phyloP scores from a whole-genome alignment of 1,140 invertebrate species.

The Grapholita molesta region DNA sequence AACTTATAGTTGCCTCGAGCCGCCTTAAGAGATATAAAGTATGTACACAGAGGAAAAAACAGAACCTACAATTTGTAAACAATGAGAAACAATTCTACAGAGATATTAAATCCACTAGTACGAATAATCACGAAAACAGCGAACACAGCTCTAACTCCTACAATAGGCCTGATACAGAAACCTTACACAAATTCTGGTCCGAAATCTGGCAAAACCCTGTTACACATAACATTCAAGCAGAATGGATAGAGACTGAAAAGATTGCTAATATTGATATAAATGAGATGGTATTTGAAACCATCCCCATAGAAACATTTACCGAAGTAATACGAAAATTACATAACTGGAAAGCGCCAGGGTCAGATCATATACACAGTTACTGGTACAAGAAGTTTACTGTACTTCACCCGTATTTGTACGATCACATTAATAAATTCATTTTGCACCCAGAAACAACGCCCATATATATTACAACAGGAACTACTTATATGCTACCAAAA shows the following conservation, averaged over 20 bases:
- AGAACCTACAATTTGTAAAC: constrained; percentile 27
- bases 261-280: background rate
- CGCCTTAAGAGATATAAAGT: constrained; percentile 23
- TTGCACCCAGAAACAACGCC: constrained; percentile 17
- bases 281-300: constrained; percentile 24
- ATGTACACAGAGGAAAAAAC: constrained; percentile 26
- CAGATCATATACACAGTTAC: background rate
- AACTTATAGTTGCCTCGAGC: constrained; percentile 19
- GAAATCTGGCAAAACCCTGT: constrained; percentile 26
- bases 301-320: constrained; percentile 20
- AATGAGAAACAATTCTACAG: constrained; percentile 36
- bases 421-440: constrained; percentile 22
- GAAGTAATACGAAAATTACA: constrained; percentile 24
- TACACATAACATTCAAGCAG: constrained; percentile 22
- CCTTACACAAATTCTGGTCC: constrained; percentile 24
- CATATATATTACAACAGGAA: constrained; percentile 20
- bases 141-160: too few species aligned
- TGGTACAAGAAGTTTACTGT: constrained; percentile 27
- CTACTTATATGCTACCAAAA: constrained; percentile 31
- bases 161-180: background rate
- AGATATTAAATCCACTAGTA: background rate
- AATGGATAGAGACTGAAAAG: constrained; percentile 26
- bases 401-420: constrained; percentile 18
- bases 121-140: too few species aligned
- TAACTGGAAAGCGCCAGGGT: constrained; percentile 32